Conservation (phyloP, 2,113 vertebrate species). For the Epinephelus fuscoguttatus region DNA sequence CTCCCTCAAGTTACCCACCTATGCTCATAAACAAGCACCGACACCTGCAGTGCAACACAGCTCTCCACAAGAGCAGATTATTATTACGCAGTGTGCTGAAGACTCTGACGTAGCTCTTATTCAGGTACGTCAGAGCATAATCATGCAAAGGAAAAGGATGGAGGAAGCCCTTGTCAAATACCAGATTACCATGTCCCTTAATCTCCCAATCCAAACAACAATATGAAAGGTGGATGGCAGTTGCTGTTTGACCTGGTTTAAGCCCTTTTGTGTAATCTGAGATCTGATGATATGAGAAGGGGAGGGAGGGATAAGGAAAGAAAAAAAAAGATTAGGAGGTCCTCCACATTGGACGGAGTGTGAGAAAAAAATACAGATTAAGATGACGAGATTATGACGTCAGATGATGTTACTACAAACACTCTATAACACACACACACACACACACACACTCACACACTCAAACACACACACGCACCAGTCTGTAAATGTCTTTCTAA, state of each 20-base stretch:
- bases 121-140: slow-evolving; percentile 60
- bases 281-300: slow-evolving; percentile 44
- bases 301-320: neutral
- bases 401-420: slow-evolving; percentile 40
- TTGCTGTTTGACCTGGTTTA: slow-evolving; percentile 58
- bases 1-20: neutral
- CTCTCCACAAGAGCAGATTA: neutral
- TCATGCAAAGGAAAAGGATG: slow-evolving; percentile 58
- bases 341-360: neutral
- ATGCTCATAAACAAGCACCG: neutral
- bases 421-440: neutral
- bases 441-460: neutral
- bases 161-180: slow-evolving; percentile 59
- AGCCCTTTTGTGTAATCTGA: slow-evolving; percentile 69
- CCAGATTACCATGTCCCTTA: slow-evolving; percentile 73
- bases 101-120: slow-evolving; percentile 18
- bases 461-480: neutral
- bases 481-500: neutral
- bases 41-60: neutral
- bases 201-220: slow-evolving; percentile 73
- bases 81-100: neutral
- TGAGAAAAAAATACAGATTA: slow-evolving; percentile 56
- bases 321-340: slow-evolving; percentile 4
- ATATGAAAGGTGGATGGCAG: slow-evolving; percentile 66
- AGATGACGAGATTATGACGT: slow-evolving; percentile 71